Conservation (phyloP, 1,140 invertebrate genomes). For the Pseudachorutes palmiensis region DNA sequence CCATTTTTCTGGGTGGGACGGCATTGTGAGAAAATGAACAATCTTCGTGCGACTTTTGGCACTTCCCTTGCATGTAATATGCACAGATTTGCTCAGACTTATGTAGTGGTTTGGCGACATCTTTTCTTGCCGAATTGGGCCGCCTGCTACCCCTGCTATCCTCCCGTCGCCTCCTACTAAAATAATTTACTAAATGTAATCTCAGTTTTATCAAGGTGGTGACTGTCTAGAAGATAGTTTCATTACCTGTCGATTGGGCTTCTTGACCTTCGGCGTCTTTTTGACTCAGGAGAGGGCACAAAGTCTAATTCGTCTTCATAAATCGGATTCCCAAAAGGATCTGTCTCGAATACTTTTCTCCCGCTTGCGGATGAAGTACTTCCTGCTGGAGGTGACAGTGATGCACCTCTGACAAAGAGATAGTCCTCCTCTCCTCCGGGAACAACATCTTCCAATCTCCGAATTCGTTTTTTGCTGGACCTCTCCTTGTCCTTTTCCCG, state of each 20-base stretch:
- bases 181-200: neutral
- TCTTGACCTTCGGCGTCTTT: constrained; percentile 10
- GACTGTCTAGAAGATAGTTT: constrained; percentile 42
- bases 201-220: constrained; percentile 43
- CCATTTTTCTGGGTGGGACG: constrained; percentile 73
- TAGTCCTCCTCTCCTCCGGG: constrained; percentile 64
- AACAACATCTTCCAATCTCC: constrained; percentile 49
- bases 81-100: constrained; percentile 63
- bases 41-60: constrained; percentile 65
- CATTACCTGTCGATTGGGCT: constrained; percentile 39
- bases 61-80: constrained; percentile 81
- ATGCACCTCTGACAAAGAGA: constrained; percentile 64
- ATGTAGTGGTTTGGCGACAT: constrained; percentile 38
- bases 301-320: constrained; percentile 1
- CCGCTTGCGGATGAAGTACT: neutral
- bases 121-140: constrained; percentile 39
- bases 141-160: constrained; percentile 33
- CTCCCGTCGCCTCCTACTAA: constrained; percentile 8
- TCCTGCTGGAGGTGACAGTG: constrained; percentile 39
- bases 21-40: constrained; percentile 81
- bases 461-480: constrained; percentile 30
- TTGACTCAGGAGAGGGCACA: neutral
- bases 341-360: neutral
- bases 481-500: constrained; percentile 27
- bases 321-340: neutral